A percentile compares a stretch with the other conserved stretches of the same genome.
Conservation (phyloP, 2,797 vertebrate species). For the Anabacerthia variegaticeps region DNA sequence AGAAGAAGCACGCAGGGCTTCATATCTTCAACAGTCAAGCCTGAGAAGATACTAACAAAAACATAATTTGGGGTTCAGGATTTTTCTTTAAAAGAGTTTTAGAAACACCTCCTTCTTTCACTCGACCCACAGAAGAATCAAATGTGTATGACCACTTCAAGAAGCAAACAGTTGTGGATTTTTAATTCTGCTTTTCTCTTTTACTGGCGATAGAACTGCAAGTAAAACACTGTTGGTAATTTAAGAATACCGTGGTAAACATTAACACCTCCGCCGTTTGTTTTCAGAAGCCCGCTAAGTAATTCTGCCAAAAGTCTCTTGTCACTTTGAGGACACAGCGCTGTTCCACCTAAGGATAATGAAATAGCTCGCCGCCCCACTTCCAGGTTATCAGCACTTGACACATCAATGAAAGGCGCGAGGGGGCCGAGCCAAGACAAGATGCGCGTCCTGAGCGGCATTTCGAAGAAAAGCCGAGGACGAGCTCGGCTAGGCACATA, state of each 20-base stretch:
- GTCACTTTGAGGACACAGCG: conserved; percentile 18
- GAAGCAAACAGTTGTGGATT: not conserved
- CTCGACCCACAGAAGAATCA: conserved; percentile 12
- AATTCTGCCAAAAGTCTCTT: conserved; percentile 20
- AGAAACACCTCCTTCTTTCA: conserved; percentile 19
- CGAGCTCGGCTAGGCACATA: not conserved
- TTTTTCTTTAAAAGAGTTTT: not conserved
- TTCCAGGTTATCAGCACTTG: conserved; percentile 56
- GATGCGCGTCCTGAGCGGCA: conserved; percentile 10
- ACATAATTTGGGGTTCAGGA: not conserved
- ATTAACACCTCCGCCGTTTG: not conserved
- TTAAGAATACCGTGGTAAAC: not conserved
- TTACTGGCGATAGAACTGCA: not conserved
- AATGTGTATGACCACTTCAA: not conserved
- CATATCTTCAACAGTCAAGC: not conserved
- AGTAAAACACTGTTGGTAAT: not conserved
- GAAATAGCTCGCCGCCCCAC: conserved; percentile 37
- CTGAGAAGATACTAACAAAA: not conserved
- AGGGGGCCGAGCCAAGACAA: conserved; percentile 37
- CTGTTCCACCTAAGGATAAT: conserved; percentile 58
- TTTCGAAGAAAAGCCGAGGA: conserved; percentile 42
- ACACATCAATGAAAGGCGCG: conserved; percentile 35
- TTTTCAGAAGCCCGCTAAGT: not conserved
- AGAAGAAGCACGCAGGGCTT: not conserved
- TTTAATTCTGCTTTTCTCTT: not conserved